phyloP scores from a whole-genome alignment of 2,888 invertebrate genomes.

The Tetragonisca angustula region DNA sequence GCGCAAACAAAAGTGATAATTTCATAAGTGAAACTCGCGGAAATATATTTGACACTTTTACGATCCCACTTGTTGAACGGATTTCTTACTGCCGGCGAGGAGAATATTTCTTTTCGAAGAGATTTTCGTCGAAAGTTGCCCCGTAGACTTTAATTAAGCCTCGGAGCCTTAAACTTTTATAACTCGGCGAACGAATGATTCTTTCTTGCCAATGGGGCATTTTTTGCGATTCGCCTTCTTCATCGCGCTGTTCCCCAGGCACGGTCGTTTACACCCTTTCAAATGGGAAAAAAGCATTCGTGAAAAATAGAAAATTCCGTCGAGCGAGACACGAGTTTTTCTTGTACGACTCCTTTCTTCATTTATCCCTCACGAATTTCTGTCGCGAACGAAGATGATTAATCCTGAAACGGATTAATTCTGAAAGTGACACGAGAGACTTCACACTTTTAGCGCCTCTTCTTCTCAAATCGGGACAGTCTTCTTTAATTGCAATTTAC shows the following conservation, averaged over 20 bases:
- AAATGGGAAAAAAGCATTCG: background rate
- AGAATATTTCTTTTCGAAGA: constrained; percentile 51
- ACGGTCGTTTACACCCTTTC: constrained; percentile 6
- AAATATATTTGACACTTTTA: constrained; percentile 64
- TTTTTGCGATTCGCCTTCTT: constrained; percentile 30
- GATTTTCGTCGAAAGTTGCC: constrained; percentile 55
- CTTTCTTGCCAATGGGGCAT: constrained; percentile 40
- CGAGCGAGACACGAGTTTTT: background rate
- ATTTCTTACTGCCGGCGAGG: constrained; percentile 47
- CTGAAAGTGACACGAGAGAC: background rate
- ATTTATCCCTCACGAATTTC: background rate
- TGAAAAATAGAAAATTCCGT: background rate
- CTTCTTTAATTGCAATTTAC: too few relatives aligned
- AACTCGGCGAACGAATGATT: constrained; percentile 59
- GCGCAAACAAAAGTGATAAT: constrained; percentile 17
- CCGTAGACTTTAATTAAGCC: constrained; percentile 68
- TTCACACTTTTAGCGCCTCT: background rate
- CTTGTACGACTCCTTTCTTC: background rate
- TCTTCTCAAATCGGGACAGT: too few relatives aligned
- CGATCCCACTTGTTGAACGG: constrained; percentile 67
- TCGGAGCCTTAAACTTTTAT: constrained; percentile 59
- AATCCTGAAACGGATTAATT: background rate
- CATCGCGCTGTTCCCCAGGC: background rate
- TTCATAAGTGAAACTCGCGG: constrained; percentile 38
- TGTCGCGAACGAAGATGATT: background rate